Evolutionary conservation across 1,140 invertebrate species (phyloP).

Genomic region (Dendrolimus kikuchii): DNA sequence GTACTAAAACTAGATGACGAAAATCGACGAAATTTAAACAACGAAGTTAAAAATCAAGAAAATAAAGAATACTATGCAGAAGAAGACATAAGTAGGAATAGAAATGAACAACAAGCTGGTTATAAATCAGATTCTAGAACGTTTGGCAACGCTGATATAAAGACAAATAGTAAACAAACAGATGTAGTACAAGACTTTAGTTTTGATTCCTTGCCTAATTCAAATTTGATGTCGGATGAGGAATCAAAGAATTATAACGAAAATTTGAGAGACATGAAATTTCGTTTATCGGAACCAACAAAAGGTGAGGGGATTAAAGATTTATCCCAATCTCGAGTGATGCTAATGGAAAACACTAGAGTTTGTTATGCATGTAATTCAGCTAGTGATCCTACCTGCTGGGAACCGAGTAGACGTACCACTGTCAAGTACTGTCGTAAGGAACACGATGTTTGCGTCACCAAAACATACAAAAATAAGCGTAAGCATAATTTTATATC

Average conservation of each 20-base stretch:
- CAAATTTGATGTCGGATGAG: too few species aligned
- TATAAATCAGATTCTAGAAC: too few species aligned
- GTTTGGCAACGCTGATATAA: too few species aligned
- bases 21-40: neutral
- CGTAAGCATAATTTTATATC: slow-evolving; percentile 18
- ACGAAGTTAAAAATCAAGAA: neutral
- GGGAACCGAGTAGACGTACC: slow-evolving; percentile 31
- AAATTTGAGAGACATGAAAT: neutral
- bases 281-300: slow-evolving; percentile 18
- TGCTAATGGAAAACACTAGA: slow-evolving; percentile 26
- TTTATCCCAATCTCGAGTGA: slow-evolving; percentile 18
- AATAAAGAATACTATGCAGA: neutral
- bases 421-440: slow-evolving; percentile 44
- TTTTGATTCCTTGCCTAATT: too few species aligned
- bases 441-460: slow-evolving; percentile 33
- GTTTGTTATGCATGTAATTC: slow-evolving; percentile 49
- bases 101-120: too few species aligned
- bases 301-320: slow-evolving; percentile 23
- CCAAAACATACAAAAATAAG: slow-evolving; percentile 27
- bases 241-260: too few species aligned
- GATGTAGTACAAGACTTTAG: too few species aligned
- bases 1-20: neutral
- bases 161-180: too few species aligned
- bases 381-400: slow-evolving; percentile 34
- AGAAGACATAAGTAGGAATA: too few species aligned